phyloP scores from a whole-genome alignment of 2,113 vertebrate species.

The Eolophus roseicapilla region DNA sequence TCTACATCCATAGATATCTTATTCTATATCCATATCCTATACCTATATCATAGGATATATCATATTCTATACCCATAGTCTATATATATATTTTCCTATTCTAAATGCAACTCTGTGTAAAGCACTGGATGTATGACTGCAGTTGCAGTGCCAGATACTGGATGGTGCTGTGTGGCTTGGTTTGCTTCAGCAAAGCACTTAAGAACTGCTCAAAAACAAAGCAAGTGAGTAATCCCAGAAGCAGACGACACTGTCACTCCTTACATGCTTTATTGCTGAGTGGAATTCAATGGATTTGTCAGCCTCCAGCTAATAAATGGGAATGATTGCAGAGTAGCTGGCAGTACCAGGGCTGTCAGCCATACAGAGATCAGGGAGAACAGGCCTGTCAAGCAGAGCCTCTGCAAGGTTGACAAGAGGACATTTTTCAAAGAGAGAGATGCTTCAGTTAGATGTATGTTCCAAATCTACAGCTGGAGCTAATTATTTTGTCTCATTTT shows the following conservation, averaged over 20 bases:
- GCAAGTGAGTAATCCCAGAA: constrained; percentile 39
- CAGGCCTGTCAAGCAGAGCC: neutral
- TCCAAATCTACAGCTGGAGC: constrained; percentile 6
- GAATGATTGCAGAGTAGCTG: neutral
- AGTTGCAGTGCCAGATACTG: neutral
- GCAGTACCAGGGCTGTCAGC: constrained; percentile 3
- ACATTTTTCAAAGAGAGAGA: neutral
- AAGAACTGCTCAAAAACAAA: neutral
- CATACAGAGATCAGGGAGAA: neutral
- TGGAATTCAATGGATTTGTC: constrained; percentile 37
- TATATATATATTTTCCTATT: neutral
- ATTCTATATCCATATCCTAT: neutral
- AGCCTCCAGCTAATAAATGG: constrained; percentile 6
- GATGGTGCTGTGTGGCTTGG: neutral
- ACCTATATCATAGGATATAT: neutral
- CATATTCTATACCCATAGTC: neutral
- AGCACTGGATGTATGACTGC: neutral
- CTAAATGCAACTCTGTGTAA: neutral
- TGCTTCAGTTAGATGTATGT: neutral
- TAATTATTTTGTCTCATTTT: constrained; percentile 47
- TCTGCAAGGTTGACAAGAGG: neutral
- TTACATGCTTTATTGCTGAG: constrained; percentile 10
- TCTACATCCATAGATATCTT: neutral
- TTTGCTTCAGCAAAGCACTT: constrained; percentile 8
- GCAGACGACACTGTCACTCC: neutral